phyloP scores from a whole-genome alignment of 2,113 vertebrate species.

The Phasianus colchicus region DNA sequence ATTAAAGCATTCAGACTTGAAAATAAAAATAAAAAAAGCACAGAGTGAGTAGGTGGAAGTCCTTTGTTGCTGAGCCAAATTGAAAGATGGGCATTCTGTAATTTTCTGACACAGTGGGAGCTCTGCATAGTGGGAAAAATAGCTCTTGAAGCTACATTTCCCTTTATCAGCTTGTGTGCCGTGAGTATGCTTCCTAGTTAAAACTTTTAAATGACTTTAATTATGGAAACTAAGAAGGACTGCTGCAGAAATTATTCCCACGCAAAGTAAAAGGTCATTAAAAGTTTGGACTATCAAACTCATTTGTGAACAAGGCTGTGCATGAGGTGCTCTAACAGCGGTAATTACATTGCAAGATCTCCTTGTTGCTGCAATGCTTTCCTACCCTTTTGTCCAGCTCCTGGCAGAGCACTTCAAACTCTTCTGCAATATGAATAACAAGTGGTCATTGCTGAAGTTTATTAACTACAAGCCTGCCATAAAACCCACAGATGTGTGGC shows the following conservation, averaged over 20 bases:
- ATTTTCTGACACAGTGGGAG: slow-evolving; percentile 72
- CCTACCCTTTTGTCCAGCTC: fast-evolving
- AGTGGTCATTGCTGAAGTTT: fast-evolving
- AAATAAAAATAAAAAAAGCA: slow-evolving; percentile 48
- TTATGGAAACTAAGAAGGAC: slow-evolving; percentile 43
- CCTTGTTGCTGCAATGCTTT: not conserved
- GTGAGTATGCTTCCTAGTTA: slow-evolving; percentile 58
- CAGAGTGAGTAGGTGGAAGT: slow-evolving; percentile 49
- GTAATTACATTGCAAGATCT: not conserved
- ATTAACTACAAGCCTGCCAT: not conserved
- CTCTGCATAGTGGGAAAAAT: not conserved
- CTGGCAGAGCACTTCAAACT: not conserved
- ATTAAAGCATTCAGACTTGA: slow-evolving; percentile 32
- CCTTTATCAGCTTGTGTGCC: slow-evolving; percentile 38
- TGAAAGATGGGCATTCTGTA: slow-evolving; percentile 50
- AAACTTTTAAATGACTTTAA: slow-evolving; percentile 69
- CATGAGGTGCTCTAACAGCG: not conserved
- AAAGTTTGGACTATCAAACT: slow-evolving; percentile 4
- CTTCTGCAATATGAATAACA: not conserved
- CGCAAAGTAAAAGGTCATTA: slow-evolving; percentile 32
- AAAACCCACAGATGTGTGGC: too few relatives aligned
- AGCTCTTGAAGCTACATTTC: slow-evolving; percentile 36
- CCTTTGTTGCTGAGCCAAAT: slow-evolving; percentile 63
- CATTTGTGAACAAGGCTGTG: not conserved
- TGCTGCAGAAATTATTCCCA: slow-evolving; percentile 10